Evolutionary conservation across 2,888 invertebrate genomes (phyloP).

Genomic region (Adelognathus sp.): DNA sequence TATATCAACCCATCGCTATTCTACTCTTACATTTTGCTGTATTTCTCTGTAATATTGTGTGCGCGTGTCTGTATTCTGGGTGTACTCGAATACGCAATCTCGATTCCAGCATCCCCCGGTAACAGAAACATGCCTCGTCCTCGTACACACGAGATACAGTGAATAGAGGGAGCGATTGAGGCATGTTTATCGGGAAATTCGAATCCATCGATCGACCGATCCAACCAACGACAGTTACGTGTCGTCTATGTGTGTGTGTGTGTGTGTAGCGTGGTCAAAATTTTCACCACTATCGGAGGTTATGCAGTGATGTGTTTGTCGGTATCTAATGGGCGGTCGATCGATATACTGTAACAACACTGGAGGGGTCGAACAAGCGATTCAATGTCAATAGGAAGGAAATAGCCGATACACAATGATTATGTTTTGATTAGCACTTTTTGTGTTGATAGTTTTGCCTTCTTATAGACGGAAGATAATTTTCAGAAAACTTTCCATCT

Average conservation of each 20-base stretch:
- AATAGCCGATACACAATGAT: background rate
- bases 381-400: background rate
- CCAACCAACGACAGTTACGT: slow-evolving; percentile 34
- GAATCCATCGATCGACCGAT: slow-evolving; percentile 58
- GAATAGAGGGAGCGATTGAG: slow-evolving; percentile 39
- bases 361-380: background rate
- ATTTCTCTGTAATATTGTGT: background rate
- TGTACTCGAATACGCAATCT: background rate
- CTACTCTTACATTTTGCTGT: background rate
- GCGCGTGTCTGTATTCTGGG: background rate
- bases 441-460: too few relatives aligned
- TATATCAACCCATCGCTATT: background rate
- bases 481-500: too few relatives aligned
- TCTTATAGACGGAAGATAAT: too few relatives aligned
- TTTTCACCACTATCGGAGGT: background rate
- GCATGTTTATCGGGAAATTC: slow-evolving; percentile 50
- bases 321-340: background rate
- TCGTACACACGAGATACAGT: background rate
- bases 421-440: background rate
- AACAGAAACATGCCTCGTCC: background rate
- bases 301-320: background rate
- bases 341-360: slow-evolving; percentile 31
- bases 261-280: slow-evolving; percentile 6
- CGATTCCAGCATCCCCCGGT: slow-evolving; percentile 4
- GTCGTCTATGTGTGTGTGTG: slow-evolving; percentile 35